A percentile compares a stretch with the other conserved stretches of the same genome.
phyloP scores from a whole-genome alignment of 2,797 vertebrate genomes.

The Girardinus metallicus region DNA sequence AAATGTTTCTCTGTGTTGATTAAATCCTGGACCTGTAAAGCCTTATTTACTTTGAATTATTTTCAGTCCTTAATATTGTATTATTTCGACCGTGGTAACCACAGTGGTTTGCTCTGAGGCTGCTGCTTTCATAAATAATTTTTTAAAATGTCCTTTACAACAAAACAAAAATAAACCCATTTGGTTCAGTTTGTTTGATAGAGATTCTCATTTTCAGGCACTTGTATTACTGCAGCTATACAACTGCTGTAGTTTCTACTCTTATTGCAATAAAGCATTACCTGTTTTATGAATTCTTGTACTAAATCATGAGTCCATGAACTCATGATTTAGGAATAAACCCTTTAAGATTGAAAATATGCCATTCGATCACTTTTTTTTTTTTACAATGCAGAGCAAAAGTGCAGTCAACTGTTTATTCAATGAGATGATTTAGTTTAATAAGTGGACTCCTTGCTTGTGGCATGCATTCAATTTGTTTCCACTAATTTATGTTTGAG shows the following conservation, averaged over 20 bases:
- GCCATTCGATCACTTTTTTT: conserved; percentile 31
- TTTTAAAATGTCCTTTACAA: conserved; percentile 75
- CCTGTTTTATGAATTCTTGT: conserved; percentile 32
- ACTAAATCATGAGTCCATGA: not conserved
- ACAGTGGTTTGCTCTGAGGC: conserved; percentile 49
- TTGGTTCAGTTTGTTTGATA: conserved; percentile 72
- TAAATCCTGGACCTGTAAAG: conserved; percentile 48
- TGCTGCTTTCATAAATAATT: conserved; percentile 65
- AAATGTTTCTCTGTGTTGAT: conserved; percentile 55
- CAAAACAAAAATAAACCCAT: conserved; percentile 75
- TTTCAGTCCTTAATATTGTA: conserved; percentile 38
- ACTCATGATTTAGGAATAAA: conserved; percentile 72
- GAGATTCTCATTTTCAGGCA: conserved; percentile 51
- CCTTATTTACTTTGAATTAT: conserved; percentile 63
- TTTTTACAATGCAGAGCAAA: conserved; percentile 30
- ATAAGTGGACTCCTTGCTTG: not conserved
- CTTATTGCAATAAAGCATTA: conserved; percentile 70
- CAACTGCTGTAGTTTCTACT: conserved; percentile 51
- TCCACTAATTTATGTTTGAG: not conserved
- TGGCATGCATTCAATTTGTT: not conserved
- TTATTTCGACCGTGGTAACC: conserved; percentile 49
- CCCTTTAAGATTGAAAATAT: conserved; percentile 43
- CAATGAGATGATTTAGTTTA: not conserved
- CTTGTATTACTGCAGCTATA: conserved; percentile 53
- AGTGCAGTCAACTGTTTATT: conserved; percentile 10